phyloP scores from a whole-genome alignment of 2,888 invertebrate genomes.

The Zaprionus bogoriensis region DNA sequence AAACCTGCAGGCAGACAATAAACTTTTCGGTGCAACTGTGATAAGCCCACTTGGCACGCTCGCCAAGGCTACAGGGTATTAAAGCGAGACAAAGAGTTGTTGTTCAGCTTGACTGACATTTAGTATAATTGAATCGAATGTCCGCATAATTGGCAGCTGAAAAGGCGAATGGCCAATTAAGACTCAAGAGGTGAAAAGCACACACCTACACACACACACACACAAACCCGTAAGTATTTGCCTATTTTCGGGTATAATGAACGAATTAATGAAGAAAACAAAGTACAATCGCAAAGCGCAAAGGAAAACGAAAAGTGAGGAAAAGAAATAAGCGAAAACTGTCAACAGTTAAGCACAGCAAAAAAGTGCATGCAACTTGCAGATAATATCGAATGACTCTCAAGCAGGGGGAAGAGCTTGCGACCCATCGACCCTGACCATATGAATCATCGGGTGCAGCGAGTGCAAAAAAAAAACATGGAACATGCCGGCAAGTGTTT shows the following conservation, averaged over 20 bases:
- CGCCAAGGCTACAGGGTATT: not conserved
- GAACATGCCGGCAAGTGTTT: not conserved
- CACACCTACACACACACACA: not conserved
- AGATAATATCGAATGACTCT: no score
- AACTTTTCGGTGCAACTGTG: no score
- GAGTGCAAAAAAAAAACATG: not conserved
- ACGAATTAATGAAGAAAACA: not conserved
- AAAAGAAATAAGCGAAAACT: not conserved
- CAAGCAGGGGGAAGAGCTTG: no score
- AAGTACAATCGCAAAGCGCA: not conserved
- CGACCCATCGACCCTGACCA: not conserved
- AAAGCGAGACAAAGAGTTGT: not conserved
- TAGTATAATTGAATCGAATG: constrained; percentile 6
- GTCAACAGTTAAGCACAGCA: not conserved
- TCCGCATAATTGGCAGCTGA: not conserved
- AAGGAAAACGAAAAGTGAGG: not conserved
- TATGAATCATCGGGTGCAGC: not conserved
- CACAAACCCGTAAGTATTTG: not conserved
- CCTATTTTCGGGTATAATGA: not conserved
- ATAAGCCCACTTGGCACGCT: no score
- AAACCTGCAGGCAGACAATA: no score
- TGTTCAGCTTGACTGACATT: not conserved
- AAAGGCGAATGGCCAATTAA: constrained; percentile 3
- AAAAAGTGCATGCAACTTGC: not conserved
- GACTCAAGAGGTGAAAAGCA: not conserved